Percentiles rank a stretch among this genome's conserved stretches.
These are phyloP conservation scores for Drosophila meridiana DNA, from an alignment of 2,888 invertebrate species.

Conservation along the genomic window DNA sequence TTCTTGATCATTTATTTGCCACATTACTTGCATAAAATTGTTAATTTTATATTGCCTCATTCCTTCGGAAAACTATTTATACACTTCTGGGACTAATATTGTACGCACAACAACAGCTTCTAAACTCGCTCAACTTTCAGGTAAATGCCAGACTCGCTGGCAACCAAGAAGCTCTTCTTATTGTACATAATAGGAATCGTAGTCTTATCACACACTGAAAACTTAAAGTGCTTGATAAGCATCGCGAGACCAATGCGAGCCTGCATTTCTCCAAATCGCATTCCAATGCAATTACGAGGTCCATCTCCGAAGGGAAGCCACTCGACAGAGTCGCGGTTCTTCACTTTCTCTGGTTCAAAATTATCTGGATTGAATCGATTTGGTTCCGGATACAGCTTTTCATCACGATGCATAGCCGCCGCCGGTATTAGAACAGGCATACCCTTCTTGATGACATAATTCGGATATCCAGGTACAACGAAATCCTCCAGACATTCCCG, in stretches of 20 bases:
- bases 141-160: constrained; percentile 64
- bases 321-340: constrained; percentile 84
- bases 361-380: constrained; percentile 88
- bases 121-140: constrained; percentile 7
- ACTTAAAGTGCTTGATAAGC: constrained; percentile 75
- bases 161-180: constrained; percentile 55
- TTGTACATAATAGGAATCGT: constrained; percentile 69
- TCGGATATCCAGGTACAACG: constrained; percentile 85
- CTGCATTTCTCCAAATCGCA: constrained; percentile 83
- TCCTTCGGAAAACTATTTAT: too few relatives aligned
- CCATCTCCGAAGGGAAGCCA: constrained; percentile 84
- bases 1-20: too few relatives aligned
- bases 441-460: constrained; percentile 86
- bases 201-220: constrained; percentile 70
- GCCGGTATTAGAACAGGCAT: constrained; percentile 86
- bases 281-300: constrained; percentile 83
- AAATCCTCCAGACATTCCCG: constrained; percentile 86
- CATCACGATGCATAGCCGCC: constrained; percentile 87
- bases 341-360: constrained; percentile 86
- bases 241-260: constrained; percentile 72
- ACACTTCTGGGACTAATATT: too few relatives aligned
- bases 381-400: constrained; percentile 87
- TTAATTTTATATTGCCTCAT: too few relatives aligned
- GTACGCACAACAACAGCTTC: too few relatives aligned
- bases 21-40: too few relatives aligned